Evolutionary conservation across 2,888 invertebrate genomes (phyloP).

Genomic region (Alcis repandata): DNA sequence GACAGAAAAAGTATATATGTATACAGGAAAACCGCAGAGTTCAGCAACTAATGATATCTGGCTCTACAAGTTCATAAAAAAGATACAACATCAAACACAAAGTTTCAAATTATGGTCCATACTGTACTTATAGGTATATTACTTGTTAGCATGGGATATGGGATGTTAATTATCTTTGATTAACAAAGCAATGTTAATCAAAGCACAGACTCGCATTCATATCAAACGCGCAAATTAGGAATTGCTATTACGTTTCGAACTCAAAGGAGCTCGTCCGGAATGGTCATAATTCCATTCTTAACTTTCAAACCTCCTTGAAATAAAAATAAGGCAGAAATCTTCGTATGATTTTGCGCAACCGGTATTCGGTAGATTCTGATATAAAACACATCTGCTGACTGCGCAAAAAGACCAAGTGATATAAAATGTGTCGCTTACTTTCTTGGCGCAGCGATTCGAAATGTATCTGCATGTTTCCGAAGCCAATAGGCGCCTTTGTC

Average conservation of each 20-base stretch:
- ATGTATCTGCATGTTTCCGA: no score
- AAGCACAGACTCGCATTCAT: not conserved
- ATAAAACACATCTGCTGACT: no score
- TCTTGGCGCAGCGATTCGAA: no score
- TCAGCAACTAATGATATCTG: not conserved
- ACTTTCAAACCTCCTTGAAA: not conserved
- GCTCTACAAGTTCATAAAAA: not conserved
- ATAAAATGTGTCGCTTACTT: no score
- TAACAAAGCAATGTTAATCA: slow-evolving; percentile 2
- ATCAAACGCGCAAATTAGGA: not conserved
- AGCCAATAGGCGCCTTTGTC: no score
- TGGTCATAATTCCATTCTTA: not conserved
- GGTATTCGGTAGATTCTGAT: no score
- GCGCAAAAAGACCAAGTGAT: not conserved
- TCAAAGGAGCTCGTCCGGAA: not conserved
- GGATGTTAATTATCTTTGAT: slow-evolving; percentile 7
- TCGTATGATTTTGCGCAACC: not conserved
- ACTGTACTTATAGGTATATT: not conserved
- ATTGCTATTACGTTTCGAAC: not conserved
- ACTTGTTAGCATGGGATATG: not conserved
- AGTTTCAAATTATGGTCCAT: not conserved
- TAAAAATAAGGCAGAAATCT: not conserved
- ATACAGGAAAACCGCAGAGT: not conserved
- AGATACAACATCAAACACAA: no score
- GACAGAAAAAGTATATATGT: no score